Evolutionary conservation across 1,140 invertebrate species (phyloP).

Genomic region (Heterodera carotae): DNA sequence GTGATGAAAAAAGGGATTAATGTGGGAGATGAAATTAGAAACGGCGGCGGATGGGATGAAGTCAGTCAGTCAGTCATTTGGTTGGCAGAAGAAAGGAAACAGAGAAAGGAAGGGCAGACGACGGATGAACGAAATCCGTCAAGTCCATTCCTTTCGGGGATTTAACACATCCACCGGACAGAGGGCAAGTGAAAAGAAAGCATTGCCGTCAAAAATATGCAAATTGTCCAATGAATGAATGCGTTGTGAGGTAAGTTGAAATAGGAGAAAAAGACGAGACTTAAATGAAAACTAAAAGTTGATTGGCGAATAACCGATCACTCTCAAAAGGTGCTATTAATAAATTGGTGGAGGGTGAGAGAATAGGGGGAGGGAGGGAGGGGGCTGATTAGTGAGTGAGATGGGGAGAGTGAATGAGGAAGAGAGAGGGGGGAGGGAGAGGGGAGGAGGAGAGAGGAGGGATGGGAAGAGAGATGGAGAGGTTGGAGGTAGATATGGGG

Average conservation of each 20-base stretch:
- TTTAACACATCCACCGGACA: no score
- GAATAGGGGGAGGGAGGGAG: not conserved
- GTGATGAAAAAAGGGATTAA: no score
- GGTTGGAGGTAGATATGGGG: not conserved
- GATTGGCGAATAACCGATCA: not conserved
- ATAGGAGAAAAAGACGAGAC: constrained; percentile 3
- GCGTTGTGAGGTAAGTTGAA: no score
- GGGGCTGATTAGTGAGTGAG: not conserved
- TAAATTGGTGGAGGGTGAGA: not conserved
- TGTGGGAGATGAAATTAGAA: no score
- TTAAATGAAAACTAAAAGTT: not conserved
- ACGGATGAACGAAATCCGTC: not conserved
- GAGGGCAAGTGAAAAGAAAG: constrained; percentile 4
- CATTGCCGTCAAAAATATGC: not conserved
- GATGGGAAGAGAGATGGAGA: not conserved
- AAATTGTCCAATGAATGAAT: not conserved
- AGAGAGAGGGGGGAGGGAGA: not conserved
- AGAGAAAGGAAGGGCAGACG: not conserved
- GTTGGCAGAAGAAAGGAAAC: not conserved
- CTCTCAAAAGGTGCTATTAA: no score
- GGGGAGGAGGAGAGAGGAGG: not conserved
- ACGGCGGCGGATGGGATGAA: no score
- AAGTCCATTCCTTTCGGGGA: not conserved
- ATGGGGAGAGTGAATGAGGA: not conserved
- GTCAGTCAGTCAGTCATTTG: no score